A percentile compares a stretch with the other conserved stretches of the same genome.
Conservation (phyloP, 2,113 vertebrate genomes). For the Deroptyus accipitrinus region DNA sequence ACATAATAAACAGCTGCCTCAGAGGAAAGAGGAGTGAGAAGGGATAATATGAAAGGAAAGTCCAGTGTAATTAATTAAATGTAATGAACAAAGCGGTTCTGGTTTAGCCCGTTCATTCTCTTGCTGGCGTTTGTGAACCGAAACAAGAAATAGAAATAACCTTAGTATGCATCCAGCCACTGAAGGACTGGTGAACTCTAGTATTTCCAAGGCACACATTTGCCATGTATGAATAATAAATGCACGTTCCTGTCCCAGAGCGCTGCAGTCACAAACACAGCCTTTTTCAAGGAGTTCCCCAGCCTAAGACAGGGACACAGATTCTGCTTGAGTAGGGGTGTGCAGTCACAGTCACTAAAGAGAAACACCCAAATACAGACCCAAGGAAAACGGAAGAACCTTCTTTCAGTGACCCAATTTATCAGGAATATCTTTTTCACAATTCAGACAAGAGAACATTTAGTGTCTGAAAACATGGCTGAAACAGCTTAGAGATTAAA, state of each 20-base stretch:
- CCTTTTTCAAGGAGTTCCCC: not conserved
- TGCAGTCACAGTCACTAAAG: not conserved
- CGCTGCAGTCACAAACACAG: not conserved
- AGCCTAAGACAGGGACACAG: not conserved
- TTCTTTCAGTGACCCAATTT: not conserved
- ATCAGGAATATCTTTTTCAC: not conserved
- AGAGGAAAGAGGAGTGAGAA: not conserved
- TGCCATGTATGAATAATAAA: not conserved
- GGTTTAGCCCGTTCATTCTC: not conserved
- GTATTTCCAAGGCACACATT: not conserved
- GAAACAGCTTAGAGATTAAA: not conserved
- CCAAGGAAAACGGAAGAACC: not conserved
- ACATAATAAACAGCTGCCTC: slow-evolving; percentile 7
- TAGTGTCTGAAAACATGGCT: not conserved
- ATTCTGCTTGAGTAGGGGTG: not conserved
- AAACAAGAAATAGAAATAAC: not conserved
- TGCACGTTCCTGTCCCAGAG: not conserved
- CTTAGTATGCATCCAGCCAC: not conserved
- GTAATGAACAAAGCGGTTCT: not conserved
- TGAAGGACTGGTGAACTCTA: not conserved
- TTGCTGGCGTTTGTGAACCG: not conserved
- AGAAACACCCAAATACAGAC: not conserved
- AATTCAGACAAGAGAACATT: not conserved
- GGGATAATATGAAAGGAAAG: not conserved
- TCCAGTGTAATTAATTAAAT: not conserved